phyloP scores from a whole-genome alignment of 64 coral and sea anemone genomes.

The Stichodactyla helianthus region DNA sequence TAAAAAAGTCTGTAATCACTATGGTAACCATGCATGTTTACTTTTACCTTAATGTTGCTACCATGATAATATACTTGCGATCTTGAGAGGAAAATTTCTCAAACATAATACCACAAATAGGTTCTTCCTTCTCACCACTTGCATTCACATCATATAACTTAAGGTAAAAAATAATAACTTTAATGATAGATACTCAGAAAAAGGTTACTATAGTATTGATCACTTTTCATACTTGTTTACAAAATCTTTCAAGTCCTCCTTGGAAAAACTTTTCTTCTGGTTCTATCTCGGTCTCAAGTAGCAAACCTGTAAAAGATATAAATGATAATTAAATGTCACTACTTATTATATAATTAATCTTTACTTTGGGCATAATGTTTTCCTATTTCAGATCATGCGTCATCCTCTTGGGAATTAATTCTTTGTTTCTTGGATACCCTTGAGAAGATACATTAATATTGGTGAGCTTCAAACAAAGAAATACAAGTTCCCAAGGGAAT shows the following conservation, averaged over 20 bases:
- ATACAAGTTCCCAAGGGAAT: too few relatives aligned
- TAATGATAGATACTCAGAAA: neutral
- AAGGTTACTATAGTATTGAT: neutral
- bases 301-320: slow-evolving; percentile 36
- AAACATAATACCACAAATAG: slow-evolving; percentile 93
- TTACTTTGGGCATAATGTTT: too few relatives aligned
- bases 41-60: slow-evolving; percentile 66
- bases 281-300: slow-evolving; percentile 89
- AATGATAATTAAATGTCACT: neutral
- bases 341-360: too few relatives aligned
- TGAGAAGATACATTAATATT: too few relatives aligned
- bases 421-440: too few relatives aligned
- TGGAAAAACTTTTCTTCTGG: slow-evolving; percentile 93
- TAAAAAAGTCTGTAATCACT: neutral
- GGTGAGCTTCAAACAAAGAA: too few relatives aligned
- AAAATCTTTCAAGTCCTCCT: slow-evolving; percentile 81
- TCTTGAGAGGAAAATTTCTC: slow-evolving; percentile 78
- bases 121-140: slow-evolving; percentile 72
- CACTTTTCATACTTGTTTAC: slow-evolving; percentile 52
- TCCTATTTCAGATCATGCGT: too few relatives aligned
- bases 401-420: too few relatives aligned
- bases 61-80: slow-evolving; percentile 86
- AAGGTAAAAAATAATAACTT: neutral
- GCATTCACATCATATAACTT: slow-evolving; percentile 83
- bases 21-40: neutral